A percentile compares a stretch with the other conserved stretches of the same genome.
These are phyloP conservation scores for Ciona savignyi DNA, from an alignment of 23 tunicate genomes.

Conservation along the genomic window DNA sequence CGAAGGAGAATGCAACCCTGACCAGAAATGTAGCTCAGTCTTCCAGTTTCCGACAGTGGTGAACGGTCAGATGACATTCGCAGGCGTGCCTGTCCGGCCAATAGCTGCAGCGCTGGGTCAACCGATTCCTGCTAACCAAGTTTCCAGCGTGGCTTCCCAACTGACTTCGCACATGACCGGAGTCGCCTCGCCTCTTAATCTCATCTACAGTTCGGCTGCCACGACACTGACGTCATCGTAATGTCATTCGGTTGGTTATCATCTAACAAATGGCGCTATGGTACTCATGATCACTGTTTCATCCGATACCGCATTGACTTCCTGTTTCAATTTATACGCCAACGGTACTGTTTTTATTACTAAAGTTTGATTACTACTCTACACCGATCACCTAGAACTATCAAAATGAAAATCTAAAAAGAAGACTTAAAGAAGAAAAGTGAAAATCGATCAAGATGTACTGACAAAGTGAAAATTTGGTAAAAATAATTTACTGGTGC, in stretches of 20 bases:
- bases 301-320: background rate
- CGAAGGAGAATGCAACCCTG: background rate
- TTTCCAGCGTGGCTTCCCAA: conserved; percentile 76
- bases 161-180: conserved; percentile 66
- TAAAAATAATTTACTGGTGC: background rate
- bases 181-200: conserved; percentile 43
- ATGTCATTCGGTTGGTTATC: background rate
- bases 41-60: conserved; percentile 83
- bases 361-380: background rate
- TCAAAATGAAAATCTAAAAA: background rate
- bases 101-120: conserved; percentile 95
- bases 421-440: no score
- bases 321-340: background rate
- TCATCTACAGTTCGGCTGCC: conserved; percentile 31
- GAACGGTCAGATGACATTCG: conserved; percentile 83
- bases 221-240: conserved; percentile 40
- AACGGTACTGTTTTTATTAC: background rate
- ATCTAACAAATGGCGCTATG: background rate
- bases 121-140: conserved; percentile 80
- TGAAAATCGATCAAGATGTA: background rate
- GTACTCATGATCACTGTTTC: background rate
- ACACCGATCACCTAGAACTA: background rate
- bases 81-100: conserved; percentile 88
- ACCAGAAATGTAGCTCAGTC: conserved; percentile 9
- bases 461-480: background rate